Conservation (phyloP, 2,888 invertebrate species). For the Clostera curtula region DNA sequence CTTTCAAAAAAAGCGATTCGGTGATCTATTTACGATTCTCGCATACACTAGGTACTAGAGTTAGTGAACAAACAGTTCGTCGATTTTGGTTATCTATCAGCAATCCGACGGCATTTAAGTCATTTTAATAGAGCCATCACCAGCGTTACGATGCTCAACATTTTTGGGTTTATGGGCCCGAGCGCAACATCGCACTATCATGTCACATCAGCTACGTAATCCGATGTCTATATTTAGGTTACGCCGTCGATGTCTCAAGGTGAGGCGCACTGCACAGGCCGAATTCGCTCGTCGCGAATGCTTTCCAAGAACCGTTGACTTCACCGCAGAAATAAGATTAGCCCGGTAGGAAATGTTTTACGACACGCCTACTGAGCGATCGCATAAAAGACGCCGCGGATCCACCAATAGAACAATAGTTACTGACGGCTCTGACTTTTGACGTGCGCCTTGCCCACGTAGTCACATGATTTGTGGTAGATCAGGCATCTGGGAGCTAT, state of each 20-base stretch:
- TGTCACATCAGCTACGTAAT: slow-evolving; percentile 28
- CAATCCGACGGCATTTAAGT: no score
- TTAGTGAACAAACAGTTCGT: no score
- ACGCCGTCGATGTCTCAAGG: slow-evolving; percentile 33
- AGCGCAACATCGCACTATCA: slow-evolving; percentile 24
- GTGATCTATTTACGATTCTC: no score
- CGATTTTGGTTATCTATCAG: no score
- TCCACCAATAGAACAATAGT: slow-evolving; percentile 49
- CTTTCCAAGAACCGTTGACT: slow-evolving; percentile 43
- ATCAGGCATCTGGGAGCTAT: slow-evolving; percentile 32
- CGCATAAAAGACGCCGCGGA: slow-evolving; percentile 37
- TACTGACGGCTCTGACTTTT: slow-evolving; percentile 35
- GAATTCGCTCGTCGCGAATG: slow-evolving; percentile 8
- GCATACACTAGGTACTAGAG: no score
- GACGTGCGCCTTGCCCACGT: slow-evolving; percentile 38
- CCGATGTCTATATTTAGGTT: slow-evolving; percentile 36
- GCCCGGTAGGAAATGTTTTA: slow-evolving; percentile 44
- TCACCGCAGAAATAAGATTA: slow-evolving; percentile 46
- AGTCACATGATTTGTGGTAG: slow-evolving; percentile 52
- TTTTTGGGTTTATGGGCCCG: no score
- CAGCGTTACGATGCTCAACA: no score
- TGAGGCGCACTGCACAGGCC: slow-evolving; percentile 26
- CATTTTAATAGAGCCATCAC: no score
- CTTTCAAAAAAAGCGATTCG: no score
- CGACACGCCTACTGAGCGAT: slow-evolving; percentile 51